A percentile compares a stretch with the other conserved stretches of the same genome.
Evolutionary conservation across 2,888 invertebrate species (phyloP).

Genomic region (Cancer borealis): DNA sequence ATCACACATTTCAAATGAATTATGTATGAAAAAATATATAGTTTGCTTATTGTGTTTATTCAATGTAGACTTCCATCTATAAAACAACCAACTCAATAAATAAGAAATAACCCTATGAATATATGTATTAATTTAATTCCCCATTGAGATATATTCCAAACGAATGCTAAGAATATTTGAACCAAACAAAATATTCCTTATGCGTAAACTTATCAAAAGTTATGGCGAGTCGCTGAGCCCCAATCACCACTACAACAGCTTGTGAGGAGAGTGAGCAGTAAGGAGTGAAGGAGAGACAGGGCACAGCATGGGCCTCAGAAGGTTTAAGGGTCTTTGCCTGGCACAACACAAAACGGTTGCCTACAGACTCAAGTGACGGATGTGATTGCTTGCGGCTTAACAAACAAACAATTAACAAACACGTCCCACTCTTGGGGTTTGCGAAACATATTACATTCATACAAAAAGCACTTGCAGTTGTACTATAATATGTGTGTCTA

Average conservation of each 20-base stretch:
- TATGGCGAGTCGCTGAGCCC: background rate
- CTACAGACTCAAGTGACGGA: background rate
- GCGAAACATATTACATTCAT: conserved; percentile 38
- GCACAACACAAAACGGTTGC: background rate
- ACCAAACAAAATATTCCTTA: conserved; percentile 7
- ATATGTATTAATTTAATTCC: background rate
- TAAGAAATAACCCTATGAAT: background rate
- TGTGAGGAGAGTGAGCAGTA: background rate
- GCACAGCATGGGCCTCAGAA: background rate
- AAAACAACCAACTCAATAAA: background rate
- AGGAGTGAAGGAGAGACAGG: background rate
- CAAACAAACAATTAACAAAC: background rate
- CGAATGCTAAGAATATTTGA: background rate
- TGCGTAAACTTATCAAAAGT: background rate
- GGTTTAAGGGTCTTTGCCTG: background rate
- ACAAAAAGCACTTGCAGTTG: conserved; percentile 43
- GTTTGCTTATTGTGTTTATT: background rate
- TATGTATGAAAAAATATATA: background rate
- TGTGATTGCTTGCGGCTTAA: conserved; percentile 31
- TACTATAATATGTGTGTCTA: conserved; percentile 33
- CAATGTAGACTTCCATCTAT: conserved; percentile 10
- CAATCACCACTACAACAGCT: background rate
- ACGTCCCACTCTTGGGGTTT: background rate
- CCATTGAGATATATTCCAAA: background rate
- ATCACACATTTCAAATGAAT: background rate